Base-by-base conservation (phyloP, 2,888 invertebrate species). In the Eupithecia vulgata region DNA sequence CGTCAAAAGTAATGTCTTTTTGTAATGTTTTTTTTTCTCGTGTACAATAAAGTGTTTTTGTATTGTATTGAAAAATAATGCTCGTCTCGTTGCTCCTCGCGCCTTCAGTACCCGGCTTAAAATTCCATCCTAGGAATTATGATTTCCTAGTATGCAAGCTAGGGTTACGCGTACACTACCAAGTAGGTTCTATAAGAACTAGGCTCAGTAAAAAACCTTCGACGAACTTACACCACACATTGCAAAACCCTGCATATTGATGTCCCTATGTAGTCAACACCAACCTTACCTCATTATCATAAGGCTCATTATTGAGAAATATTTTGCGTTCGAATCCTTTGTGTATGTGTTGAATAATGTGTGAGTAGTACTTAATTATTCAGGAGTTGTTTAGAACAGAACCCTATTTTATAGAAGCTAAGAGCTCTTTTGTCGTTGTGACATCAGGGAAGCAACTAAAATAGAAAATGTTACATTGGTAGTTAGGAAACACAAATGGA, bases 181-280 rank as follows among this genome's bases (percentile, higher is more conserved):
- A 40, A 65, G 37, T n/a, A 65, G 67, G 35, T 15, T 30, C 21
- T 15, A 4, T 64, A 57, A 37, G n/a, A 48, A 48, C 10, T 57
- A 57, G 45, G 67, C 21, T 25, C 25, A 34, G 68, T 68, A 69
- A 69, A 71, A 74, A 72, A 72, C 75, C 75, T 75, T 75, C 72
- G 59, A 70, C 21, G n/a, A 61, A 48, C 65, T 72, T 70, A 25
- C 72, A 67, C 42, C 71, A 74, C 65, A 68, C 67, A 75, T 86
- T 71, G 48, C 66, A 81, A 79, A 87, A 88, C 72, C 34, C 80
- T 81, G 85, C 84, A 85, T 85, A 84, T 81, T 84, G 83, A 84
- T 83, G 85, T 80, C 80, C 82, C 80, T 80, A 80, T 78, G 72
- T 74, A 76, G 78, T 70, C 76, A 73, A 77, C 68, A 70, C 25